A percentile compares a stretch with the other conserved stretches of the same genome.
Evolutionary conservation across 2,113 vertebrate genomes (phyloP).

Genomic region (Ginglymostoma cirratum): DNA sequence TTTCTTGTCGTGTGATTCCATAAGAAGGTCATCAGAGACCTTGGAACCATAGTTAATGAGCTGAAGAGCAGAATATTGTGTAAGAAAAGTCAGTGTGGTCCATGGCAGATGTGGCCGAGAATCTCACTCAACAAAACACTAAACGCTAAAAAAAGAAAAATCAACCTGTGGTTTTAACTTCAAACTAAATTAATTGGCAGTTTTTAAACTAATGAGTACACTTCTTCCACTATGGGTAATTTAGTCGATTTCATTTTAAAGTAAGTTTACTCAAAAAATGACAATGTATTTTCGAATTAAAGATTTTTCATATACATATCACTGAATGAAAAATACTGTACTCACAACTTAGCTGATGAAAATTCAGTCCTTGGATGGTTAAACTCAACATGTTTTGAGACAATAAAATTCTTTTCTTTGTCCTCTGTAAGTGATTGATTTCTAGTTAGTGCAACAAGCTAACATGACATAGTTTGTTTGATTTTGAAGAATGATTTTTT

Average conservation of each 20-base stretch:
- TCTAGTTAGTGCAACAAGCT: conserved; percentile 9
- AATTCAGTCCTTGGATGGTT: neutral
- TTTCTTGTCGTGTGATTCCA: too few relatives aligned
- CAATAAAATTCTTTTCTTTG: neutral
- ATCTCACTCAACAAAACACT: too few relatives aligned
- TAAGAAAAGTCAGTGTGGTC: too few relatives aligned
- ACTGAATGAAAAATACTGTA: neutral
- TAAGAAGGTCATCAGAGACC: too few relatives aligned
- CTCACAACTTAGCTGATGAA: neutral
- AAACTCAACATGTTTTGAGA: neutral
- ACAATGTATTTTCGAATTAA: neutral
- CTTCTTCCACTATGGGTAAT: neutral
- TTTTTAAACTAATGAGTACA: neutral
- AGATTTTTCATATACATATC: neutral
- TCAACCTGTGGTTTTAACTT: neutral
- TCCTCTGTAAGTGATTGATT: neutral
- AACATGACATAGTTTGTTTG: neutral
- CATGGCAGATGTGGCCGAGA: too few relatives aligned
- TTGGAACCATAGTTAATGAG: too few relatives aligned
- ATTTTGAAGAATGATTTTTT: conserved; percentile 10
- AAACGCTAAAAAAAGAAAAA: too few relatives aligned
- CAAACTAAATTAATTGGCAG: neutral
- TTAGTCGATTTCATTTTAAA: neutral
- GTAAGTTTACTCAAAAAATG: neutral
- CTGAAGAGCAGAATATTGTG: too few relatives aligned